Evolutionary conservation across 2,888 invertebrate genomes (phyloP), one percentile per base, ranked within the genome.

Genomic region (Sminthurinus aureus): DNA sequence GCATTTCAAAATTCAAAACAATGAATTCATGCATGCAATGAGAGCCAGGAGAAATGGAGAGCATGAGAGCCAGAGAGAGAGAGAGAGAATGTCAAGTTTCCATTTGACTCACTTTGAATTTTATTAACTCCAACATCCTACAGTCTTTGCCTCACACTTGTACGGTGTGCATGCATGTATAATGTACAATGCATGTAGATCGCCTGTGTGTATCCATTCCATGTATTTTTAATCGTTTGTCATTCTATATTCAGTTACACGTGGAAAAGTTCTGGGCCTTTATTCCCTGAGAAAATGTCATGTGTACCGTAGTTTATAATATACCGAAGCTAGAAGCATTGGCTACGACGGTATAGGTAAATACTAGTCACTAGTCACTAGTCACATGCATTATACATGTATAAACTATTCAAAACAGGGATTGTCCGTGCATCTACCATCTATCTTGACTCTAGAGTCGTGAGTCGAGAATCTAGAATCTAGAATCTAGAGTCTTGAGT

Each of bases 61-160:
- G 24, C 24, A 24, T 24, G 11, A 71, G 71, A 71, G 71, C 52
- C 22, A 71, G 24, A 71, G 24, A 71, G 71, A 71, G 71, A 71
- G 20, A 15, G 24, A 71, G 24, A 24, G 24, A 71, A 71, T 15
- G 24, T 71, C 71, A 71, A 71, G 24, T 24, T 71, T 71, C 24
- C 71, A 71, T 71, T 71, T 71, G 22, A 71, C 24, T 22, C 24
- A 71, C 71, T 71, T 71, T 71, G 26, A 24, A 71, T 71, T 71
- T 71, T 71, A 71, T 71, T 71, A 71, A 71, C 71, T 71, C 71
- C 11, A 12, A 22, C 67, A 20, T 20, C 9, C 64, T 64, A 64
- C 64, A 18, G 18, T 11, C 58, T 13, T 58, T 58, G 58, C 9
- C 58, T 58, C 58, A 58, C 18, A 15, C 58, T 6, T 2, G 13